phyloP scores from a whole-genome alignment of 2,797 vertebrate genomes.

The Odontamblyopus rebecca region DNA sequence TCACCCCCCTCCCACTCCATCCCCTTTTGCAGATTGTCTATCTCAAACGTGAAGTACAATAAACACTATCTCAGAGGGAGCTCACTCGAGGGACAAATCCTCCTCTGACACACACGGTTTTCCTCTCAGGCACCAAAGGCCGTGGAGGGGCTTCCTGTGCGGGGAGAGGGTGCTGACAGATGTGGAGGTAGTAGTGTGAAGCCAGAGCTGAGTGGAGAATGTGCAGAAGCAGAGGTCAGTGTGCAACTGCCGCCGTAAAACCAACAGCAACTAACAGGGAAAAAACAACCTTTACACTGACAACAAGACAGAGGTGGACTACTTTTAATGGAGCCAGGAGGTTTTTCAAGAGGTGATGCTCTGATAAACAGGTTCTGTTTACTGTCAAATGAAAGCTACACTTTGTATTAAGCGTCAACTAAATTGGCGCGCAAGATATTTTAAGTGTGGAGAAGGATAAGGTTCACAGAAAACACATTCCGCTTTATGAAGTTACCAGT shows the following conservation, averaged over 20 bases:
- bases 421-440: constrained; percentile 51
- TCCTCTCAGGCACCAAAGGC: constrained; percentile 28
- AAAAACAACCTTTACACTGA: constrained; percentile 29
- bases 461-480: constrained; percentile 23
- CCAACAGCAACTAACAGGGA: constrained; percentile 13
- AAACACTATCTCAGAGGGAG: constrained; percentile 46
- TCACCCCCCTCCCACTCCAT: constrained; percentile 1
- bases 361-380: constrained; percentile 59
- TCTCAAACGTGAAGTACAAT: constrained; percentile 54
- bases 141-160: constrained; percentile 59
- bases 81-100: constrained; percentile 50
- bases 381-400: constrained; percentile 36
- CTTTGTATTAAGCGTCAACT: constrained; percentile 25
- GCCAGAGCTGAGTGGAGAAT: constrained; percentile 30
- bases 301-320: constrained; percentile 19
- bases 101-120: constrained; percentile 26
- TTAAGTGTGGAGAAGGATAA: constrained; percentile 58
- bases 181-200: constrained; percentile 54
- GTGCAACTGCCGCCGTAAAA: constrained; percentile 11
- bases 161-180: constrained; percentile 66
- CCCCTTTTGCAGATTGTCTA: constrained; percentile 39
- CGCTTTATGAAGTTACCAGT: too few species aligned
- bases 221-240: background rate
- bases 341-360: constrained; percentile 37
- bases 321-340: constrained; percentile 15